phyloP scores from a whole-genome alignment of 2,888 invertebrate genomes.

The Cephalotes varians region DNA sequence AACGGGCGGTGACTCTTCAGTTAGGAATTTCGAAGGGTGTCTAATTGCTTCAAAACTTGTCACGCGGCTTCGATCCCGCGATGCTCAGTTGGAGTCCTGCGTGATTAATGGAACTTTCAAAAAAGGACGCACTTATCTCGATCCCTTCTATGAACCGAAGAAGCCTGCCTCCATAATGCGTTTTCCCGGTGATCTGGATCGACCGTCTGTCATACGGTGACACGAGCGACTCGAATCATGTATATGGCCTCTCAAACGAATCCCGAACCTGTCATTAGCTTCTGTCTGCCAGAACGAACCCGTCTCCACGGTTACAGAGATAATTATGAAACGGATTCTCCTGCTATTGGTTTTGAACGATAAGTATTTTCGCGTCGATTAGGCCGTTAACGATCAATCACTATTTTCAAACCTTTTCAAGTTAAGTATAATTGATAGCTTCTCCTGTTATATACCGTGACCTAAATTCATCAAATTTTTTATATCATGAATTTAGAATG shows the following conservation, averaged over 20 bases:
- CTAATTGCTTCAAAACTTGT: conserved; percentile 82
- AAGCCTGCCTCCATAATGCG: conserved; percentile 65
- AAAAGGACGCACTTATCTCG: conserved; percentile 57
- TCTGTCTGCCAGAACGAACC: conserved; percentile 3
- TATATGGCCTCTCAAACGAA: conserved; percentile 38
- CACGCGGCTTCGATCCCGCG: conserved; percentile 72
- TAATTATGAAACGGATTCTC: conserved; percentile 38
- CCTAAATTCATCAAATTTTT: background rate
- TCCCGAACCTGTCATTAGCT: conserved; percentile 54
- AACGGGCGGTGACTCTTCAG: conserved; percentile 68
- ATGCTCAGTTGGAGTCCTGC: conserved; percentile 65
- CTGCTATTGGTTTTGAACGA: conserved; percentile 14
- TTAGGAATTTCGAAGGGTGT: conserved; percentile 76
- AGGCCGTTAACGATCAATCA: conserved; percentile 36
- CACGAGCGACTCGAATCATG: conserved; percentile 40
- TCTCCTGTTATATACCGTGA: background rate
- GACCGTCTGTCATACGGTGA: conserved; percentile 54
- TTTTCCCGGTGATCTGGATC: conserved; percentile 60
- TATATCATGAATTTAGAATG: background rate
- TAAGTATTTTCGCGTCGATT: conserved; percentile 21
- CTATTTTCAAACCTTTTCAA: conserved; percentile 12
- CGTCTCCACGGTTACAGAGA: conserved; percentile 29
- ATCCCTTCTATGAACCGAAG: conserved; percentile 39
- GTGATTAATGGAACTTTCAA: conserved; percentile 72
- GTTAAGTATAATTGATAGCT: conserved; percentile 32